Evolutionary conservation across 2,797 vertebrate species (phyloP).

Genomic region (Clamator glandarius): DNA sequence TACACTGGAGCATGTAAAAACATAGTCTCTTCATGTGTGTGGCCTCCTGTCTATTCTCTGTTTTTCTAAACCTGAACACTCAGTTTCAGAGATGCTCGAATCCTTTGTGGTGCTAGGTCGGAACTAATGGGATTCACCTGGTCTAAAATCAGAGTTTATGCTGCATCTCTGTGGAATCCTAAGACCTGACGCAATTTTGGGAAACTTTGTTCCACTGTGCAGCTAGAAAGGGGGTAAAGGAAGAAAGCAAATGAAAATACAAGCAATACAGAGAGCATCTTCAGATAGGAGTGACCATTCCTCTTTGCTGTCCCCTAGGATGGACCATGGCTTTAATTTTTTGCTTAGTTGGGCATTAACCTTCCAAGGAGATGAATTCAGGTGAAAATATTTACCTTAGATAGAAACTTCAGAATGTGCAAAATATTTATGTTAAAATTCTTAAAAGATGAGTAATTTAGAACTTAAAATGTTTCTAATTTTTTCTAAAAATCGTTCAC

Average conservation of each 20-base stretch:
- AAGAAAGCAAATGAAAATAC: background rate
- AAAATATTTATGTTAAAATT: background rate
- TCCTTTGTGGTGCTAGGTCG: background rate
- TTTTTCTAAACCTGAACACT: background rate
- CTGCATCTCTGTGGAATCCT: background rate
- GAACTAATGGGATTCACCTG: background rate
- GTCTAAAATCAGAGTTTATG: background rate
- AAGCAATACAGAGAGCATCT: background rate
- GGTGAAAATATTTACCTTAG: background rate
- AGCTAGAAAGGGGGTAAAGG: no score
- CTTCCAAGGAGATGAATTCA: background rate
- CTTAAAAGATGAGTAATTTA: background rate
- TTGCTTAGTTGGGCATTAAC: background rate
- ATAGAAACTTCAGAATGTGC: background rate
- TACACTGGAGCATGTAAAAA: background rate
- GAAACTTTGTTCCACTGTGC: background rate
- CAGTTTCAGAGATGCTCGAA: rapidly evolving
- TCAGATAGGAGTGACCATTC: background rate
- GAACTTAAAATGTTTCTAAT: background rate
- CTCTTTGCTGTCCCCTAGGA: background rate
- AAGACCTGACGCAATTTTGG: background rate
- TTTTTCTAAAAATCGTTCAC: background rate
- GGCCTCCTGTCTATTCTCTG: background rate
- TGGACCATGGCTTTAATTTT: background rate
- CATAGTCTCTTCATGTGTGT: background rate